Percentiles rank a stretch among this genome's conserved stretches.
These are phyloP conservation scores for Spongilla lacustris DNA, from an alignment of 37 sponge, comb jelly and placozoan genomes.

Conservation along the genomic window DNA sequence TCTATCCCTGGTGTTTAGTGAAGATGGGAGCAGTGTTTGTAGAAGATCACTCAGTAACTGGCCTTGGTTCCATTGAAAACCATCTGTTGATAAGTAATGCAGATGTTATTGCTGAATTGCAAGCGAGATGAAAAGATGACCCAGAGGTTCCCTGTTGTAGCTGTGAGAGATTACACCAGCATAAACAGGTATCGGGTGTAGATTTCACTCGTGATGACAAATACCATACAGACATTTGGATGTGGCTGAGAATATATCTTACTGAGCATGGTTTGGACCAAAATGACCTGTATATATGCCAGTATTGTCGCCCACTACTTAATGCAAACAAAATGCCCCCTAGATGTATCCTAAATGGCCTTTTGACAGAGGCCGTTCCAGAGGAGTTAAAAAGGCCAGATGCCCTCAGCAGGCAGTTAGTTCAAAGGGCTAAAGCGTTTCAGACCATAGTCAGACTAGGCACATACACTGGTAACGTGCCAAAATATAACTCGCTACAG, in stretches of 20 bases:
- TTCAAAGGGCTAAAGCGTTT: constrained; percentile 62
- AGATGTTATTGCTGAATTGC: constrained; percentile 14
- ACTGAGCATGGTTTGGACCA: background rate
- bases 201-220: constrained; percentile 11
- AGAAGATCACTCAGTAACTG: background rate
- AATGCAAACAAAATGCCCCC: constrained; percentile 49
- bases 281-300: constrained; percentile 29
- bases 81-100: constrained; percentile 10
- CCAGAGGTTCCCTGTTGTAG: constrained; percentile 49
- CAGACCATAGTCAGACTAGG: constrained; percentile 62
- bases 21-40: background rate
- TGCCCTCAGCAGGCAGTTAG: constrained; percentile 45
- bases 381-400: constrained; percentile 36
- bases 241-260: constrained; percentile 21
- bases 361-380: constrained; percentile 46
- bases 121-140: constrained; percentile 22
- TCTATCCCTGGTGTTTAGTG: background rate
- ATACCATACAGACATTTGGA: constrained; percentile 28
- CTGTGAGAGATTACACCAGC: too few relatives aligned
- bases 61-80: background rate
- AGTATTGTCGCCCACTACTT: constrained; percentile 44
- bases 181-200: constrained; percentile 16
- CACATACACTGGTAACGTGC: constrained; percentile 59
- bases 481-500: constrained; percentile 47
- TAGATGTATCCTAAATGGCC: constrained; percentile 68